Base-by-base conservation (phyloP, 2,113 vertebrate genomes). In the Trachemys scripta region DNA sequence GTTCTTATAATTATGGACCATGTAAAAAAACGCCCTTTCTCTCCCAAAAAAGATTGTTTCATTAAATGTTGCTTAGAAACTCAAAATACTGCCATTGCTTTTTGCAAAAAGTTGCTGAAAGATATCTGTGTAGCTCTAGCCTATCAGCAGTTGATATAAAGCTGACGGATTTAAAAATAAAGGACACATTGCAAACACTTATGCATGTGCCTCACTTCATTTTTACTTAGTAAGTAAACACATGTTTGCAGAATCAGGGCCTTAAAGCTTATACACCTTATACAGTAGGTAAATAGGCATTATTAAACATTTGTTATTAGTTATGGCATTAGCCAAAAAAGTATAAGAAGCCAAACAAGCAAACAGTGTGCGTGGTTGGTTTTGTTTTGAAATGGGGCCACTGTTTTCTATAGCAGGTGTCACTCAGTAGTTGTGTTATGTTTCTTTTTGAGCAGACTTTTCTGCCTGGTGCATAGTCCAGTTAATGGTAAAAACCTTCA, bases 101-200 rank as follows among this genome's bases (percentile, higher is more conserved):
- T 76, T 76, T 84, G 50, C 35, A 79, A 92, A 47, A 7, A 45
- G 22, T 82, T 88, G 5, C 53, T 72, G 92, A 84, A 53, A 88
- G 92, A 87, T 78, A 80, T 29, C 69, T 57, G 0, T 11, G 38
- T 50, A 16, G 80, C 5, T 2, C 4, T 56, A 76, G 24, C 38
- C 69, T 24, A 75, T 10, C 51, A 69, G 24, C 54, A 90, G 19
- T 9, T 45, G 76, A 45, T 17, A 5, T 69, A 51, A 88, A 86
- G 19, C 25, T 79, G 31, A 3, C 12, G 82, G 72, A 45, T 76
- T 76, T 76, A 42, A 76, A 76, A 76, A 45, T 13, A 24, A 76
- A 76, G 42, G 42, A 22, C 22, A 25, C 24, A 45, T 13, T 76
- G 38, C 12, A 45, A 76, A 47, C 12, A 45, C 38, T 76, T 47